These are phyloP conservation scores for Caenorhabditis virilis DNA, from an alignment of 2,888 invertebrate genomes.

Conservation along the genomic window DNA sequence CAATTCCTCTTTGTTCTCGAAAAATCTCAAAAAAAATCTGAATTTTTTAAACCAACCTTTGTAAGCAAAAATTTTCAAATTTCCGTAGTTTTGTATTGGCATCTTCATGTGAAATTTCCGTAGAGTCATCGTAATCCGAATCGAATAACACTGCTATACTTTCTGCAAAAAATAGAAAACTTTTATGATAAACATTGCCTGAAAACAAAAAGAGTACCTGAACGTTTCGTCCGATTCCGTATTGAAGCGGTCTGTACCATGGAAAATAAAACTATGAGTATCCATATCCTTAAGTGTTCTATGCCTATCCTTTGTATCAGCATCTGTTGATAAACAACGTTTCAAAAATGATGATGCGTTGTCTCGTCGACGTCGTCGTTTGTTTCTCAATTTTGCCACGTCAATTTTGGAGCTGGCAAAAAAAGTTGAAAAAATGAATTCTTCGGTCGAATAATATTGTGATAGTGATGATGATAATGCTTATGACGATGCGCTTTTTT, in stretches of 20 bases:
- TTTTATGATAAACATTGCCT: neutral
- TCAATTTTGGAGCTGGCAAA: constrained; percentile 8
- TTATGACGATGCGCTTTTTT: too few relatives aligned
- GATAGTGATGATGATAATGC: too few relatives aligned
- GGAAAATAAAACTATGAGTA: constrained; percentile 27
- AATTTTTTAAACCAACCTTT: constrained; percentile 12
- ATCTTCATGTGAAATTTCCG: constrained; percentile 7
- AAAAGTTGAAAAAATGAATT: neutral
- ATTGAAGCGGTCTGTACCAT: constrained; percentile 9
- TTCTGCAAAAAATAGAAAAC: neutral
- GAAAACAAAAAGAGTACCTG: neutral
- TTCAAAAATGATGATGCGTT: neutral
- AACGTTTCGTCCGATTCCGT: neutral
- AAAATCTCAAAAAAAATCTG: too few relatives aligned
- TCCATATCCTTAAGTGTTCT: constrained; percentile 41
- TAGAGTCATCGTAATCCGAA: constrained; percentile 31
- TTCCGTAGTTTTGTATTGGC: constrained; percentile 19
- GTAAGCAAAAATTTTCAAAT: constrained; percentile 22
- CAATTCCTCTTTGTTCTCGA: too few relatives aligned
- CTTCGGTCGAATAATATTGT: too few relatives aligned
- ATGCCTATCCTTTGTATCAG: constrained; percentile 45
- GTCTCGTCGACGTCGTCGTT: neutral
- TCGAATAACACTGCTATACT: constrained; percentile 10
- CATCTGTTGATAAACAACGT: constrained; percentile 27
- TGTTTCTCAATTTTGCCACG: constrained; percentile 1